phyloP scores from a whole-genome alignment of 2,113 vertebrate genomes.

The Pitta sordida region DNA sequence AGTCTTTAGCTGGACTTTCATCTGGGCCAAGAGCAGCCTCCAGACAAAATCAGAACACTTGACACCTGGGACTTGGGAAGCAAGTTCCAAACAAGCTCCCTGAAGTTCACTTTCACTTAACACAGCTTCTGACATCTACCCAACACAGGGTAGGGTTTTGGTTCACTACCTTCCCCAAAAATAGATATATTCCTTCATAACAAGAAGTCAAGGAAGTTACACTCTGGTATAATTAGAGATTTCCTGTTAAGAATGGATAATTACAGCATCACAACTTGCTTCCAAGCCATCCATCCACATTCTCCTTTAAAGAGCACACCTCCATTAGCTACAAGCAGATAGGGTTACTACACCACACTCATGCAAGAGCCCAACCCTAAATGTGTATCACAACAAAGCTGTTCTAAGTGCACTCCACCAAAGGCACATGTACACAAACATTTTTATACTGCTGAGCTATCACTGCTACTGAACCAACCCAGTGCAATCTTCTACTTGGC shows the following conservation, averaged over 20 bases:
- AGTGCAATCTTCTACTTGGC: neutral
- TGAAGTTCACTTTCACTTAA: slow-evolving; percentile 1
- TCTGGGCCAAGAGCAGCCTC: neutral
- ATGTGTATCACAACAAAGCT: neutral
- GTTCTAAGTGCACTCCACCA: neutral
- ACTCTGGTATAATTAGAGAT: neutral
- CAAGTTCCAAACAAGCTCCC: neutral
- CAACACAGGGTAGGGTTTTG: neutral
- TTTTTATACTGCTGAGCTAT: neutral
- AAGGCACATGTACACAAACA: neutral
- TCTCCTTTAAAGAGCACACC: slow-evolving; percentile 12
- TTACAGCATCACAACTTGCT: slow-evolving; percentile 44
- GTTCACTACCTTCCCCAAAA: neutral
- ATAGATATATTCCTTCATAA: neutral
- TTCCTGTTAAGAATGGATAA: slow-evolving; percentile 45
- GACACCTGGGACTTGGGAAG: neutral
- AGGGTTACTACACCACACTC: neutral
- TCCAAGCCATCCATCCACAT: slow-evolving; percentile 50
- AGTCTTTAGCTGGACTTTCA: neutral
- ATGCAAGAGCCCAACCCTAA: neutral
- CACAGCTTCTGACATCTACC: neutral
- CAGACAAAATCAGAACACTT: neutral
- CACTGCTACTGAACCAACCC: neutral
- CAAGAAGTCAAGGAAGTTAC: slow-evolving; percentile 26
- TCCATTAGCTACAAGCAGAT: neutral